Conservation (phyloP, 2,888 invertebrate genomes). For the Ellobium chinense region DNA sequence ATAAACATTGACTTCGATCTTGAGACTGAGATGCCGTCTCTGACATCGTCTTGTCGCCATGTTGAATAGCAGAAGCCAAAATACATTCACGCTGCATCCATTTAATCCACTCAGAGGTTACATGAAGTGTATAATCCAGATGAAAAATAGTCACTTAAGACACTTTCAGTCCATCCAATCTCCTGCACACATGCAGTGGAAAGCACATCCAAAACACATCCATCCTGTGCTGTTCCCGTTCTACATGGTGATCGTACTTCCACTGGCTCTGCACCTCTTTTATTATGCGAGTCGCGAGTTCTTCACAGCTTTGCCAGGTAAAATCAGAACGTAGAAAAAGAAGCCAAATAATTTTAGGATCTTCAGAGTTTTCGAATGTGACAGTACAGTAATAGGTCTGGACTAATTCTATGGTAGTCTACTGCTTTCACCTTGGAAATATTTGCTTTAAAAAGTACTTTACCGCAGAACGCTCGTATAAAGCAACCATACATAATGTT, state of each 20-base stretch:
- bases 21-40: constrained; percentile 2
- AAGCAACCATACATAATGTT: too few relatives aligned
- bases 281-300: constrained; percentile 31
- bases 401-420: too few relatives aligned
- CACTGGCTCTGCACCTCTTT: constrained; percentile 13
- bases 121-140: neutral
- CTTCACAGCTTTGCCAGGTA: constrained; percentile 26
- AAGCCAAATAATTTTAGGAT: constrained; percentile 2
- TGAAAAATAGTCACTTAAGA: constrained; percentile 6
- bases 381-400: too few relatives aligned
- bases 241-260: neutral
- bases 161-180: constrained; percentile 49
- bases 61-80: constrained; percentile 36
- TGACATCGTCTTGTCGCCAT: constrained; percentile 57
- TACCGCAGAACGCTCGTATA: too few relatives aligned
- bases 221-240: neutral
- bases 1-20: constrained; percentile 14
- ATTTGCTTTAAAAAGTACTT: neutral
- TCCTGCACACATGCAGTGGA: constrained; percentile 54
- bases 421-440: too few relatives aligned
- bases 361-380: too few relatives aligned
- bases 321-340: neutral
- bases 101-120: neutral
- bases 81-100: neutral
- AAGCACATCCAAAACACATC: constrained; percentile 51